phyloP scores from a whole-genome alignment of 2,888 invertebrate species.

The Drosophila robusta region DNA sequence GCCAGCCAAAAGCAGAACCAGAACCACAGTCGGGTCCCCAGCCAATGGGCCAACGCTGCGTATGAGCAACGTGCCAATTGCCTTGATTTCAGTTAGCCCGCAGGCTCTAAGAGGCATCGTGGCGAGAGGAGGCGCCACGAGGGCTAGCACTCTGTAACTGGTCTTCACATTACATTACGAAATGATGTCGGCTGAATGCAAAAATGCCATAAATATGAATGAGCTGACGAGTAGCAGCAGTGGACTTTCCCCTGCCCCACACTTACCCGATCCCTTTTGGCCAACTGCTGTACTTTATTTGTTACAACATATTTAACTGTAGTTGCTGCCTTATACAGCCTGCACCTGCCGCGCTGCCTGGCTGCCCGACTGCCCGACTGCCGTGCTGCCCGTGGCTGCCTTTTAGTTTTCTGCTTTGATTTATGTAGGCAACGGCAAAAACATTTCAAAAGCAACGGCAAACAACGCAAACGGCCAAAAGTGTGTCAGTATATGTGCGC shows the following conservation, averaged over 20 bases:
- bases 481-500: slow-evolving; percentile 54
- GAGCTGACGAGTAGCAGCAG: slow-evolving; percentile 73
- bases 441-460: slow-evolving; percentile 73
- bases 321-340: slow-evolving; percentile 52
- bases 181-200: slow-evolving; percentile 79
- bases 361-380: slow-evolving; percentile 28
- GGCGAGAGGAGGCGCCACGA: background rate
- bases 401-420: slow-evolving; percentile 69
- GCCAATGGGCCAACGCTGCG: slow-evolving; percentile 51
- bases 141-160: slow-evolving; percentile 53
- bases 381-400: slow-evolving; percentile 57
- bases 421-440: slow-evolving; percentile 59
- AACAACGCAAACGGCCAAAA: slow-evolving; percentile 52
- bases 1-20: slow-evolving; percentile 31
- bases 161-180: slow-evolving; percentile 76
- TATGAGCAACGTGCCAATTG: slow-evolving; percentile 81
- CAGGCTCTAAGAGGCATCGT: background rate
- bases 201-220: slow-evolving; percentile 81
- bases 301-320: slow-evolving; percentile 80
- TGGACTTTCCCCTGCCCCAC: slow-evolving; percentile 26
- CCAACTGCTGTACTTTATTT: slow-evolving; percentile 78
- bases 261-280: slow-evolving; percentile 49
- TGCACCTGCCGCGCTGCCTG: slow-evolving; percentile 36
- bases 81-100: slow-evolving; percentile 62
- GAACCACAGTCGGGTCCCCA: background rate